Evolutionary conservation across 2,113 vertebrate genomes (phyloP).

Genomic region (Budorcas taxicolor): DNA sequence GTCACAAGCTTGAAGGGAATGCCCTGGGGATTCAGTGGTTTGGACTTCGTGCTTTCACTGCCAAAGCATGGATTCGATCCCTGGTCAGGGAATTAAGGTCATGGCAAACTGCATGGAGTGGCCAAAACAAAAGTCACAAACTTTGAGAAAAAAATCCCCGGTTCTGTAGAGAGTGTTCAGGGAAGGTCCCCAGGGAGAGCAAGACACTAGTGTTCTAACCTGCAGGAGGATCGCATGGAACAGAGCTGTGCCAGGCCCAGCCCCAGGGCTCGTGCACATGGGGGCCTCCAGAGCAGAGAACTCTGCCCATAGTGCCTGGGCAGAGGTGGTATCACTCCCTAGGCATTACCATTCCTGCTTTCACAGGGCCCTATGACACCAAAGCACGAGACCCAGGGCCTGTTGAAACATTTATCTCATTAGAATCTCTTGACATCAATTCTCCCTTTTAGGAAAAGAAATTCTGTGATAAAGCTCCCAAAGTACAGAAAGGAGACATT

Average conservation of each 20-base stretch:
- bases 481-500: not conserved
- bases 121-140: not conserved
- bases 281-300: not conserved
- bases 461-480: not conserved
- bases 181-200: not conserved
- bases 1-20: not conserved
- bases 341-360: not conserved
- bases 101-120: not conserved
- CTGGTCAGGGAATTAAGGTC: not conserved
- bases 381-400: not conserved
- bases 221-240: not conserved
- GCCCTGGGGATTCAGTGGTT: not conserved
- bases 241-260: not conserved
- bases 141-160: not conserved
- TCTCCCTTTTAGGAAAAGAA: not conserved
- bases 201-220: not conserved
- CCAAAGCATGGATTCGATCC: not conserved
- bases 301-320: not conserved
- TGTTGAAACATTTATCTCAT: not conserved
- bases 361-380: not conserved
- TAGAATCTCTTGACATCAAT: not conserved
- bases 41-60: not conserved
- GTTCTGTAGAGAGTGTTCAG: not conserved
- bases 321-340: not conserved
- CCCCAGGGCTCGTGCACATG: rapidly evolving